These are phyloP conservation scores for Trichonephila inaurata DNA, from an alignment of 1,140 invertebrate genomes.

Conservation along the genomic window DNA sequence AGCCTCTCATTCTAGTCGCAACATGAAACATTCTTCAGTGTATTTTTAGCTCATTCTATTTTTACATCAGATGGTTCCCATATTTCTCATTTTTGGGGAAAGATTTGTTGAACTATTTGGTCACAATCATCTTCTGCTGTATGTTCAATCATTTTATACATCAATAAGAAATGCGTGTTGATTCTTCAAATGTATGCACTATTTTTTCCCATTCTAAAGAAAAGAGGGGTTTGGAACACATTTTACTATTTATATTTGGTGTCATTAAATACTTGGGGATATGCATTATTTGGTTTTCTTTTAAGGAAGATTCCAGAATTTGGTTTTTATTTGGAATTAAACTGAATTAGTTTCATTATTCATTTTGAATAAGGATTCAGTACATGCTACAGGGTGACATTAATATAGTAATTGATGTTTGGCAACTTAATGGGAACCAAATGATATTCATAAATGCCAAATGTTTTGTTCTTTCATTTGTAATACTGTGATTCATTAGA, in stretches of 20 bases:
- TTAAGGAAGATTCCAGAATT: too few relatives aligned
- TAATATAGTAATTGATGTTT: background rate
- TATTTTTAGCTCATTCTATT: background rate
- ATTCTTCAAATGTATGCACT: too few relatives aligned
- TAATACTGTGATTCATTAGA: conserved; percentile 7
- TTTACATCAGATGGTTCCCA: conserved; percentile 4
- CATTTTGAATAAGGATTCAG: background rate
- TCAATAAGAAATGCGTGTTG: too few relatives aligned
- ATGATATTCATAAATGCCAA: conserved; percentile 2
- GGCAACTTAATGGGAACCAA: background rate
- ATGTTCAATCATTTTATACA: too few relatives aligned
- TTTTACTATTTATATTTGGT: too few relatives aligned
- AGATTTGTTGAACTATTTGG: too few relatives aligned
- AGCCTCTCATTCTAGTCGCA: conserved; percentile 13
- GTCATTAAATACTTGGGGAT: too few relatives aligned
- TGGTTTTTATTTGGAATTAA: background rate
- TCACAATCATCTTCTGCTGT: too few relatives aligned
- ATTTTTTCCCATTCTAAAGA: too few relatives aligned
- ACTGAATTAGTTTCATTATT: background rate
- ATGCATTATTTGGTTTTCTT: too few relatives aligned
- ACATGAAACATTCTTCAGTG: background rate
- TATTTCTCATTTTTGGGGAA: background rate
- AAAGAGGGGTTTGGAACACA: too few relatives aligned
- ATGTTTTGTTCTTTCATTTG: conserved; percentile 26
- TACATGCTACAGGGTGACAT: background rate